Conservation (phyloP, 2,797 vertebrate genomes). For the Sarcoramphus papa region DNA sequence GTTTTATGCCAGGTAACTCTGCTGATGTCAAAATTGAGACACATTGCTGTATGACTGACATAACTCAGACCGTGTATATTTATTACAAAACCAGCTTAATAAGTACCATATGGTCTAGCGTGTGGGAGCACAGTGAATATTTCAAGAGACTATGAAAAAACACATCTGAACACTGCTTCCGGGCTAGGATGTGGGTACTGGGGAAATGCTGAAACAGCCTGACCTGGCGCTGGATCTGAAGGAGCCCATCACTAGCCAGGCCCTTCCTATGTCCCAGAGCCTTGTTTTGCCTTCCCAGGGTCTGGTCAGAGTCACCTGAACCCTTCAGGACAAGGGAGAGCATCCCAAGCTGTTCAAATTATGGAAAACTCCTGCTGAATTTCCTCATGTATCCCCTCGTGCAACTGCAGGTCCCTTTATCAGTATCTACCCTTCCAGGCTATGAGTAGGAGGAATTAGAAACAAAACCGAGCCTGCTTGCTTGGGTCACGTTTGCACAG, state of each 20-base stretch:
- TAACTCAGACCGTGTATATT: neutral
- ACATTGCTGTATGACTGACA: neutral
- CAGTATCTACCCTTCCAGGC: neutral
- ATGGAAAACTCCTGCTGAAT: neutral
- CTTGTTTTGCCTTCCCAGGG: neutral
- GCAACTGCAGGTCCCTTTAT: neutral
- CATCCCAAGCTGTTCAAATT: neutral
- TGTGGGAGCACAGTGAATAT: neutral
- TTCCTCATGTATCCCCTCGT: neutral
- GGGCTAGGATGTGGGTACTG: neutral
- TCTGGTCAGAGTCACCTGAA: neutral
- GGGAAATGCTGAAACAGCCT: neutral
- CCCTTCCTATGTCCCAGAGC: accelerated
- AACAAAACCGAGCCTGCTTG: neutral
- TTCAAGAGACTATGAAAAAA: neutral
- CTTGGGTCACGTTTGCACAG: neutral
- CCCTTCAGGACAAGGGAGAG: neutral
- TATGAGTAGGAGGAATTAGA: neutral
- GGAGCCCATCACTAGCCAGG: neutral
- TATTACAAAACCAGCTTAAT: neutral
- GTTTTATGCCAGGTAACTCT: neutral
- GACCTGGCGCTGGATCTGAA: neutral
- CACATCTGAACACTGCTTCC: neutral
- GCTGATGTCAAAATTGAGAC: neutral
- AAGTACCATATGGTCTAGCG: neutral